Evolutionary conservation across 2,797 vertebrate genomes (phyloP), one percentile per base, ranked within the genome.

Genomic region (Notolabrus celidotus): DNA sequence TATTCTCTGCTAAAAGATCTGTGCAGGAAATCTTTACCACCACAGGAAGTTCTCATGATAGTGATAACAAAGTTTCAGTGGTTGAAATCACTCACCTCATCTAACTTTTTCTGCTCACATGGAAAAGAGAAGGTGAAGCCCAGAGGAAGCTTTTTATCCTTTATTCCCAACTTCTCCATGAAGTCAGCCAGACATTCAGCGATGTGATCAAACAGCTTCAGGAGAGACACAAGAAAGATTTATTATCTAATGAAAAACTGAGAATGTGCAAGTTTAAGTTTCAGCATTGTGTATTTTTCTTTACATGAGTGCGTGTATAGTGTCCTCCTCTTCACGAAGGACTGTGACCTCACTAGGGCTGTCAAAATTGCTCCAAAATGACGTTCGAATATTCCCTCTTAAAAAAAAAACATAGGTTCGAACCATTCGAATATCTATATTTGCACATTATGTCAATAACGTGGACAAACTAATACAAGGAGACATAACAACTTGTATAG

Each of bases 121-220:
- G 98, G 98, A 70, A 99, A 99, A 0, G 97, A 99, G 91, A 99
- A 99, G 20, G 97, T 98, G 80, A 99, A 99, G 5, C 98, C 98
- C 3, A 99, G 88, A 0, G 97, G 97, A 6, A 99, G 95, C 68
- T 96, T 99, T 92, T 95, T 95, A 43, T 97, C 92, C 74, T 99
- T 99, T 62, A 99, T 98, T 2, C 95, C 92, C 78, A 96, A 86
- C 74, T 96, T 96, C 3, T 97, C 96, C 94, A 98, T 45, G 92
- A 99, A 98, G 84, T 94, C 93, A 50, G 95, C 95, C 92, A 99
- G 85, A 73, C 97, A 99, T 43, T 96, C 96, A 0, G 94, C 96
- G 1, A 99, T 95, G 92, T 99, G 97, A 86, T 99, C 97, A 7
- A 99, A 99, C 16, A 99, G 93, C 98, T 99, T 77, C 8, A 64